Base-by-base conservation (phyloP, 2,113 vertebrate genomes). In the Potamarius usumacintae region DNA sequence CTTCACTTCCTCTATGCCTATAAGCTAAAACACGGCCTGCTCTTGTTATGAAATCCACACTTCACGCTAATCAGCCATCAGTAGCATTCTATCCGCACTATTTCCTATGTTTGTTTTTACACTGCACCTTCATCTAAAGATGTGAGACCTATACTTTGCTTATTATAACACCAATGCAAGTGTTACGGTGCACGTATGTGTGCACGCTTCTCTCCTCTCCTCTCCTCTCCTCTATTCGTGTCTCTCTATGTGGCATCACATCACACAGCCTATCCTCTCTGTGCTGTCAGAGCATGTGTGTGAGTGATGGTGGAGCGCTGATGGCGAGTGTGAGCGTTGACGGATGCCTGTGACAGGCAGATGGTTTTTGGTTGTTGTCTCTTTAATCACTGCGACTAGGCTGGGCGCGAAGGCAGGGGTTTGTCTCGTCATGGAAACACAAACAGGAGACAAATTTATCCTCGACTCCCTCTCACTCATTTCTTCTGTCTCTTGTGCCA, bases 311-410 rank as follows among this genome's bases (percentile, higher is more conserved):
- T 90, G 67, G 57, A 74, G 89, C 86, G 93, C 94, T 95, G 94
- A 95, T 95, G 94, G 94, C 92, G 87, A 94, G 92, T 42, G 90
- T 93, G 92, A 92, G 92, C 88, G 91, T 93, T 95, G 95, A 96
- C 94, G 94, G 95, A 96, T 96, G 95, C 92, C 94, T 94, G 94
- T 96, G 95, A 96, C 95, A 95, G 94, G 94, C 95, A 96, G 95
- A 96, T 96, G 95, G 94, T 95, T 96, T 95, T 94, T 93, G 94
- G 42, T 94, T 95, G 95, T 95, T 94, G 92, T 95, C 93, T 94
- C 94, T 95, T 96, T 96, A 96, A 96, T 96, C 95, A 96, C 94
- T 94, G 89, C 91, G 93, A 95, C 92, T 94, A 94, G 94, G 92
- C 94, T 94, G 90, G 92, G 94, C 94, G 93, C 94, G 95, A 94